Evolutionary conservation across 2,797 vertebrate species (phyloP).

Genomic region (Ctenochaetus hawaiiensis): DNA sequence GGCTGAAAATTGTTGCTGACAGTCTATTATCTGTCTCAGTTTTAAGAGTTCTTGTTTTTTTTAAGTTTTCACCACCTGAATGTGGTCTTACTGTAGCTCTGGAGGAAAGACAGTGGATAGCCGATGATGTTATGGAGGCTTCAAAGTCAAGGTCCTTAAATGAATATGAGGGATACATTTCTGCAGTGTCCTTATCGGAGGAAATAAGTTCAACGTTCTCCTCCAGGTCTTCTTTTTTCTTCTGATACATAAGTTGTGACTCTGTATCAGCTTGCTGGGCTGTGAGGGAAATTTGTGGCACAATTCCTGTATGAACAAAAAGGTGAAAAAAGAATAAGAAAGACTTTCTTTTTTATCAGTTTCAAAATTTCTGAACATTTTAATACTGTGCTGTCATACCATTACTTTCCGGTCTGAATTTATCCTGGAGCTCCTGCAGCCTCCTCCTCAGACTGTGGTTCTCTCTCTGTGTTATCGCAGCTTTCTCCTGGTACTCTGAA

Average conservation of each 20-base stretch:
- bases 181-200: slow-evolving; percentile 25
- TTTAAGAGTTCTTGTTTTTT: slow-evolving; percentile 18
- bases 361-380: neutral
- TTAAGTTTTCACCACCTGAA: neutral
- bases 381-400: slow-evolving; percentile 55
- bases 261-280: neutral
- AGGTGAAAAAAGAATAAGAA: neutral
- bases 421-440: slow-evolving; percentile 78
- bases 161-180: slow-evolving; percentile 19
- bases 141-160: slow-evolving; percentile 31
- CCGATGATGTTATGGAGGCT: slow-evolving; percentile 11
- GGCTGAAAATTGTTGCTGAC: slow-evolving; percentile 4
- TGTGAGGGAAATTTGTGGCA: neutral
- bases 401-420: slow-evolving; percentile 27
- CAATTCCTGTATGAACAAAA: slow-evolving; percentile 43
- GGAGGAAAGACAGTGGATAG: slow-evolving; percentile 1
- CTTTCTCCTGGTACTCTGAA: slow-evolving; percentile 82
- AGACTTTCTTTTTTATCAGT: neutral
- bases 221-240: slow-evolving; percentile 12
- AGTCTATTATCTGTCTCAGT: neutral
- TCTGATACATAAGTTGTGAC: neutral
- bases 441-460: slow-evolving; percentile 79
- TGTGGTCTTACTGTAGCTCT: neutral
- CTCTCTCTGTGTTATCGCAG: slow-evolving; percentile 80
- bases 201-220: slow-evolving; percentile 12